Conservation (phyloP, 2,888 invertebrate species). For the Lepetodrilus schrolli region DNA sequence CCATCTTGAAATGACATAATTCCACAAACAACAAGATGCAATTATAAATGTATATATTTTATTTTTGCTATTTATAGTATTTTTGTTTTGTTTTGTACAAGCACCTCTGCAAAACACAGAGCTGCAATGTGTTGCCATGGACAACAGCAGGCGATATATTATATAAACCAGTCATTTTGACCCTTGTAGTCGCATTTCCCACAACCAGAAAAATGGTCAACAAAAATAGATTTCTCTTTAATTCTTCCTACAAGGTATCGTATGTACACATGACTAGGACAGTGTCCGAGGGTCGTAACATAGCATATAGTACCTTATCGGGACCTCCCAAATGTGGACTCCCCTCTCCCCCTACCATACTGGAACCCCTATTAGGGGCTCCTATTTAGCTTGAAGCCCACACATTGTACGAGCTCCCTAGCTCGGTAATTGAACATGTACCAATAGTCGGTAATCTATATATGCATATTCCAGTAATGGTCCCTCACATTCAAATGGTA, state of each 20-base stretch:
- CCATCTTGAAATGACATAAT: neutral
- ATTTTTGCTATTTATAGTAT: too few species aligned
- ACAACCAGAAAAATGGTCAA: slow-evolving; percentile 28
- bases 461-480: slow-evolving; percentile 5
- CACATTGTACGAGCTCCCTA: too few species aligned
- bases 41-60: neutral
- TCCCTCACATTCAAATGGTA: neutral
- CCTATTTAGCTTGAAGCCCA: too few species aligned
- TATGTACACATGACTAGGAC: slow-evolving; percentile 26
- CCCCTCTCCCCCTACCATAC: too few species aligned
- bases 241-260: neutral
- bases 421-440: neutral
- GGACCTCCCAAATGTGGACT: too few species aligned
- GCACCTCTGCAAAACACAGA: neutral
- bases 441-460: neutral
- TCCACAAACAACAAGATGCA: neutral
- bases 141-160: slow-evolving; percentile 12
- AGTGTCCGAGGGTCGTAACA: too few species aligned
- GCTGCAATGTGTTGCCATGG: neutral
- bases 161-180: neutral
- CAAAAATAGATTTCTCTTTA: slow-evolving; percentile 18
- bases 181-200: slow-evolving; percentile 8
- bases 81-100: too few species aligned
- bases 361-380: too few species aligned
- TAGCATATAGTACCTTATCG: too few species aligned